phyloP scores from a whole-genome alignment of 2,113 vertebrate species.

The Passer montanus region DNA sequence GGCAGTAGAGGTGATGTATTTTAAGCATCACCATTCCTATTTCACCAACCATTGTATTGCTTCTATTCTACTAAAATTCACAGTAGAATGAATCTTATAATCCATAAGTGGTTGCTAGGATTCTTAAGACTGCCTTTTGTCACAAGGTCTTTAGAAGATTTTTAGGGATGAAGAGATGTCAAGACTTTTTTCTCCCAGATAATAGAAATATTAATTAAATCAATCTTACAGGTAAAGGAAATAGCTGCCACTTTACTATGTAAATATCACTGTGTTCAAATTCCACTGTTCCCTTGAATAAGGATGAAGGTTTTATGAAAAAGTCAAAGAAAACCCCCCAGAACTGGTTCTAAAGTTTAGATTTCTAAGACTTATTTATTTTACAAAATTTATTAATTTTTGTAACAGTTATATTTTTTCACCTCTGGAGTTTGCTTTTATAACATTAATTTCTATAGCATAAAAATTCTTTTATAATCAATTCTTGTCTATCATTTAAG shows the following conservation, averaged over 20 bases:
- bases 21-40: neutral
- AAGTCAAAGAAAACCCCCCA: rapidly evolving
- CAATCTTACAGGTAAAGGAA: neutral
- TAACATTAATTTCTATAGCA: neutral
- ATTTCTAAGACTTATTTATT: neutral
- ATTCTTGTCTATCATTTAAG: neutral
- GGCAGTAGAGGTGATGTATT: neutral
- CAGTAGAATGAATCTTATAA: neutral
- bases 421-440: neutral
- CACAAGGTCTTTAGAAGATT: neutral
- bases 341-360: neutral
- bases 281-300: neutral
- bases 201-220: slow-evolving; percentile 21
- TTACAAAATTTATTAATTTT: neutral
- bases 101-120: neutral
- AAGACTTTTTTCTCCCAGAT: neutral
- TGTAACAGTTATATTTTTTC: neutral
- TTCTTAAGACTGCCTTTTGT: neutral
- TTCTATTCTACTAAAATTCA: neutral
- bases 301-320: neutral
- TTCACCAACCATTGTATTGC: neutral
- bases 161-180: neutral
- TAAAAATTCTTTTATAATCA: neutral
- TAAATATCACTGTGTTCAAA: neutral
- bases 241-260: neutral